Evolutionary conservation across 2,888 invertebrate genomes (phyloP).

Genomic region (Phrixothrix hirtus): DNA sequence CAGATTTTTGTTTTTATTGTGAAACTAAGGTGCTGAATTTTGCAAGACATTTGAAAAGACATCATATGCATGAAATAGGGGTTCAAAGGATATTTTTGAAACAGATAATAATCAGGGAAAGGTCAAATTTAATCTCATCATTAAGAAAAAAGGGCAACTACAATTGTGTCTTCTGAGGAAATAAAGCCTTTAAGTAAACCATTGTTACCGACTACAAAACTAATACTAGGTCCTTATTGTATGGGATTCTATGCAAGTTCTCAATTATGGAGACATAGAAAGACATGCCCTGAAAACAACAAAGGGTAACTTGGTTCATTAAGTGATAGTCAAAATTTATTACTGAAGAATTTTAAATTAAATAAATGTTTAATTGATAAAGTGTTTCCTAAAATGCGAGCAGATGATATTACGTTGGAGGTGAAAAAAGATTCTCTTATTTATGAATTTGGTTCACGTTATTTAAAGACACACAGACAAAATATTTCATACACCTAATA

Average conservation of each 20-base stretch:
- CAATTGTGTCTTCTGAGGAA: background rate
- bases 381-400: constrained; percentile 25
- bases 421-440: constrained; percentile 15
- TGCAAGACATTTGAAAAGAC: too few relatives aligned
- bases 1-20: too few relatives aligned
- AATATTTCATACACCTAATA: constrained; percentile 25
- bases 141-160: constrained; percentile 2
- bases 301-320: constrained; percentile 12
- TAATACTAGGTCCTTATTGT: constrained; percentile 19
- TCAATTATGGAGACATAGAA: constrained; percentile 22
- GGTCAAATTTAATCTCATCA: too few relatives aligned
- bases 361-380: too few relatives aligned
- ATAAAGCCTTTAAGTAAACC: background rate
- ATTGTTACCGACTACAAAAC: background rate
- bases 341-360: too few relatives aligned
- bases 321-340: too few relatives aligned
- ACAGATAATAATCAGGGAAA: too few relatives aligned
- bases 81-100: too few relatives aligned
- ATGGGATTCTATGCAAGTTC: constrained; percentile 26
- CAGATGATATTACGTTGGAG: constrained; percentile 20
- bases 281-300: constrained; percentile 1
- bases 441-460: too few relatives aligned
- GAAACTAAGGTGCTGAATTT: too few relatives aligned
- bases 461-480: constrained; percentile 28
- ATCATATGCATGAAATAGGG: too few relatives aligned